Base-by-base conservation (phyloP, 2,888 invertebrate genomes). In the Stenurella melanura region DNA sequence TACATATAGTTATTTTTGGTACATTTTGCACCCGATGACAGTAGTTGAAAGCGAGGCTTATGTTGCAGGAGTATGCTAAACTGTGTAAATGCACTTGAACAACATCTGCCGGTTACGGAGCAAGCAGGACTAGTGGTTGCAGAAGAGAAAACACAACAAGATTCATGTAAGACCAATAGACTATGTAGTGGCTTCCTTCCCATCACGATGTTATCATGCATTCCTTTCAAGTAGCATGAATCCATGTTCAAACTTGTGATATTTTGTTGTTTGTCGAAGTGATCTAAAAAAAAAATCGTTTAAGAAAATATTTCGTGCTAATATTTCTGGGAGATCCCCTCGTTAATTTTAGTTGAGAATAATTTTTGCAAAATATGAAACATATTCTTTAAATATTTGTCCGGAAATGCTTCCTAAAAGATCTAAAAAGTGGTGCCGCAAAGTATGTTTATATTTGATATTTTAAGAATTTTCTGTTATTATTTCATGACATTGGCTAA, bases 41-140 rank as follows among this genome's bases (percentile, higher is more conserved):
- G 58, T 77, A 74, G 77, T 77, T 74, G 70, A 77, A 67, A 70
- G 73, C 57, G 57, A 73, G 67, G 72, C 61, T 83, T 87, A 82
- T 89, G 93, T 94, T 94, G 89, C 93, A 94, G 94, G 94, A 96
- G 96, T 94, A 96, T 96, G 96, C 94, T 96, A 94, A 96, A 96
- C 94, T 96, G 96, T 93, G 96, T 96, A 91, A 96, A 96, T 93
- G 95, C 95, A 89, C 93, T 96, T 92, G 96, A 96, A 91, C 96
- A 95, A 89, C 96, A 95, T 92, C 93, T 96, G 91, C 96, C 95
- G 88, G 91, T 91, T 87, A 93, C 93, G 89, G 94, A 95, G 91
- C 94, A 94, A 90, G 93, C 94, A 90, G 94, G 94, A 89, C 92
- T 95, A 90, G 94, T 94, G 91, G 92, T 93, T 90, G 93, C 93